Evolutionary conservation across 2,888 invertebrate genomes (phyloP).

Genomic region (Caenorhabditis panamensis): DNA sequence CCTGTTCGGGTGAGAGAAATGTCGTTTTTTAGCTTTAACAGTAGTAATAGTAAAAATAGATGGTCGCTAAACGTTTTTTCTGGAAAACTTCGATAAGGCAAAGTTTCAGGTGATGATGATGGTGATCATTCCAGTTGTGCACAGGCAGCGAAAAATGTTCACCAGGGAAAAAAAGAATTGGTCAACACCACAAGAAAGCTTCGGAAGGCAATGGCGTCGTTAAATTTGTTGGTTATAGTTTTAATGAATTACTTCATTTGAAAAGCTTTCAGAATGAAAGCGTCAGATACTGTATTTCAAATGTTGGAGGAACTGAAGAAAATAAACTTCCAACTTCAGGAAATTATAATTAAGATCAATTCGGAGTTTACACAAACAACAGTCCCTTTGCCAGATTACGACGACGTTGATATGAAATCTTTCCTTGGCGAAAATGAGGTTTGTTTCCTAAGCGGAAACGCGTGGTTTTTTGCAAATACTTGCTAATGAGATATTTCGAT

Average conservation of each 20-base stretch:
- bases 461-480: no score
- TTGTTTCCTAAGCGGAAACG: no score
- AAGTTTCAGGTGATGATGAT: constrained; percentile 40
- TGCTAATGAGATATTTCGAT: no score
- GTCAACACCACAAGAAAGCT: constrained; percentile 65
- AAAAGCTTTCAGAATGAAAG: constrained; percentile 22
- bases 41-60: no score
- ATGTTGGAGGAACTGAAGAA: constrained; percentile 14
- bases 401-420: constrained; percentile 63
- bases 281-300: background rate
- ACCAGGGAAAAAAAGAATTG: constrained; percentile 60
- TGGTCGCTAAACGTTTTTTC: no score
- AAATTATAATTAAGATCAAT: constrained; percentile 33
- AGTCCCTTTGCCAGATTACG: constrained; percentile 63
- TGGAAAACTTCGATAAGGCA: no score
- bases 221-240: constrained; percentile 22
- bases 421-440: constrained; percentile 65
- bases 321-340: constrained; percentile 37
- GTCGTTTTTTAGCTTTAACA: background rate
- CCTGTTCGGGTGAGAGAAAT: constrained; percentile 35
- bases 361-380: constrained; percentile 63
- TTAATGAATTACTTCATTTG: background rate
- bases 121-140: no score
- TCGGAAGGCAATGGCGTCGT: constrained; percentile 45
- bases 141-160: constrained; percentile 40